These are phyloP conservation scores for Rhinoptilus africanus DNA, from an alignment of 2,113 vertebrate genomes.

Conservation along the genomic window DNA sequence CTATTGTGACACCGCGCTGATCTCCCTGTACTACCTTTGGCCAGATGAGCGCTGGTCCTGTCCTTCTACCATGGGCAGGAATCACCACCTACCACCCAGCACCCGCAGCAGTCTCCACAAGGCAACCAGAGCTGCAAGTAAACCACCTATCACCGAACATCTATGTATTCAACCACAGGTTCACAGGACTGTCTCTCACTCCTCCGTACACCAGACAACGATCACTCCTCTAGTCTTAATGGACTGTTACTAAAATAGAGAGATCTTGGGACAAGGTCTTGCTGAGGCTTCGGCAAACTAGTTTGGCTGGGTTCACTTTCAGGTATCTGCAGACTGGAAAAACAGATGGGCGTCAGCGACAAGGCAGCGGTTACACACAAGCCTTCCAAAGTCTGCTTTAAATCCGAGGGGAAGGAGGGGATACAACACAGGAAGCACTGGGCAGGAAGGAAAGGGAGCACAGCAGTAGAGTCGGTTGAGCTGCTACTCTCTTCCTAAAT, in stretches of 20 bases:
- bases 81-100: not conserved
- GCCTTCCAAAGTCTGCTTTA: not conserved
- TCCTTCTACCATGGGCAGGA: not conserved
- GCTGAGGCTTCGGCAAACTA: not conserved
- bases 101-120: not conserved
- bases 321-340: not conserved
- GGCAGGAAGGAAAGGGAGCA: not conserved
- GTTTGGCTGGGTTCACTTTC: slow-evolving; percentile 25
- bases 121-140: not conserved
- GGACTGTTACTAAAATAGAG: slow-evolving; percentile 15
- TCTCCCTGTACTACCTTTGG: not conserved
- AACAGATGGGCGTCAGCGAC: not conserved
- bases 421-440: not conserved
- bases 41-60: not conserved
- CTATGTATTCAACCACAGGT: not conserved
- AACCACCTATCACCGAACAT: not conserved
- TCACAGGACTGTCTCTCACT: not conserved
- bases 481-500: not conserved
- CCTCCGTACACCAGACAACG: not conserved
- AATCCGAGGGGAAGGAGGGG: not conserved
- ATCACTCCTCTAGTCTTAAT: not conserved
- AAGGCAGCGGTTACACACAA: not conserved
- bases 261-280: not conserved
- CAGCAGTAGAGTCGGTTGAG: not conserved
- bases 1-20: not conserved